phyloP scores from a whole-genome alignment of 2,113 vertebrate genomes.

The Rafetus swinhoei region DNA sequence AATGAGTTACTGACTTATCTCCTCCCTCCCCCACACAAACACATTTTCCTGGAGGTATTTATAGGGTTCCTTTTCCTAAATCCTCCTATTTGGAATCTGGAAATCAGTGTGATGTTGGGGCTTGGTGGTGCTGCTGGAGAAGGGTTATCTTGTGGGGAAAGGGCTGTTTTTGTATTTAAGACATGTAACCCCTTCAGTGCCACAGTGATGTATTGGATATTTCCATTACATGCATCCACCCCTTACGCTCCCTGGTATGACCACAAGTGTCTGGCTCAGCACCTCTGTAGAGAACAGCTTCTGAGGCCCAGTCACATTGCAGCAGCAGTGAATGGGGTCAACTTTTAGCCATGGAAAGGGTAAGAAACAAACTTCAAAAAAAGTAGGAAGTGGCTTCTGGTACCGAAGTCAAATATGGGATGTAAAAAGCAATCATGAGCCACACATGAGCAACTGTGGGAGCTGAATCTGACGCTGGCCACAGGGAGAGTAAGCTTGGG shows the following conservation, averaged over 20 bases:
- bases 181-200: neutral
- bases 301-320: neutral
- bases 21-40: too few relatives aligned
- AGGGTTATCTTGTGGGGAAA: neutral
- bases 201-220: neutral
- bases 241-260: neutral
- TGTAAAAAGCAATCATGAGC: neutral
- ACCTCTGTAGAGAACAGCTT: neutral
- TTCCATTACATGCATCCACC: neutral
- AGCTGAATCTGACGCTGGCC: neutral
- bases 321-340: neutral
- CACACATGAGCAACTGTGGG: fast-evolving
- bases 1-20: neutral
- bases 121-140: neutral
- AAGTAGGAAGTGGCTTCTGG: neutral
- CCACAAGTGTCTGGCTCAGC: neutral
- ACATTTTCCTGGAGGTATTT: neutral
- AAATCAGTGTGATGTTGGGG: neutral
- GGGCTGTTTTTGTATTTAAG: neutral
- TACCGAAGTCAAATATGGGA: fast-evolving
- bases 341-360: neutral
- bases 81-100: neutral
- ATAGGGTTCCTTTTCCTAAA: neutral
- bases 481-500: fast-evolving
- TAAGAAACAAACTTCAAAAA: neutral